Conservation (phyloP, 2,113 vertebrate species). For the Perca fluviatilis region DNA sequence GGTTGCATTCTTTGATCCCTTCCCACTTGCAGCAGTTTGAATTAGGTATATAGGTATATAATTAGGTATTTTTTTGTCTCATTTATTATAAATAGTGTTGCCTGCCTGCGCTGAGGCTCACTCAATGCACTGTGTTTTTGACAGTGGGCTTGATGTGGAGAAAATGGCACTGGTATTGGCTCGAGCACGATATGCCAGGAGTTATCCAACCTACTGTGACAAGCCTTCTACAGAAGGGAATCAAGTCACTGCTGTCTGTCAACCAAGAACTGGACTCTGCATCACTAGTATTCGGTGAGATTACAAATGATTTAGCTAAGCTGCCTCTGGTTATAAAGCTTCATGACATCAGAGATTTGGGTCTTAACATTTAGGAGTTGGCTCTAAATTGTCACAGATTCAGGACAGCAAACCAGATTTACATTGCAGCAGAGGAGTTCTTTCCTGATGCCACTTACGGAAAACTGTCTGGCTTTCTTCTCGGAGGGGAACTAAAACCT, state of each 20-base stretch:
- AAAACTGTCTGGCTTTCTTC: background rate
- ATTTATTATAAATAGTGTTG: background rate
- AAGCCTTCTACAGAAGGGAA: background rate
- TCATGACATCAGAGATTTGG: background rate
- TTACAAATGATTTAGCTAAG: background rate
- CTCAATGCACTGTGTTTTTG: background rate
- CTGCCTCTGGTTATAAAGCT: constrained; percentile 6
- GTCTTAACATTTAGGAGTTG: background rate
- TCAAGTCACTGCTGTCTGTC: background rate
- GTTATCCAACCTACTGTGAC: background rate
- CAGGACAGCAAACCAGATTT: background rate
- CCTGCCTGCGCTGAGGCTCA: background rate
- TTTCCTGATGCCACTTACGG: rapidly evolving
- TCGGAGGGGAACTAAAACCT: no score
- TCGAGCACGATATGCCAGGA: background rate
- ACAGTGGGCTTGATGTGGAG: background rate
- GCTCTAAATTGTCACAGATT: background rate
- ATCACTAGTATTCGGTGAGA: background rate
- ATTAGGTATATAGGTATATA: no score
- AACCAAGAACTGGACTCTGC: constrained; percentile 5
- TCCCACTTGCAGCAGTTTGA: background rate
- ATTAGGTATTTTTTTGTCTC: background rate
- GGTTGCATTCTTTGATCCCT: background rate
- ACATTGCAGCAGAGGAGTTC: background rate
- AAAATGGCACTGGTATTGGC: background rate